Evolutionary conservation across 2,113 vertebrate species (phyloP).

Genomic region (Sinocyclocheilus anshuiensis): DNA sequence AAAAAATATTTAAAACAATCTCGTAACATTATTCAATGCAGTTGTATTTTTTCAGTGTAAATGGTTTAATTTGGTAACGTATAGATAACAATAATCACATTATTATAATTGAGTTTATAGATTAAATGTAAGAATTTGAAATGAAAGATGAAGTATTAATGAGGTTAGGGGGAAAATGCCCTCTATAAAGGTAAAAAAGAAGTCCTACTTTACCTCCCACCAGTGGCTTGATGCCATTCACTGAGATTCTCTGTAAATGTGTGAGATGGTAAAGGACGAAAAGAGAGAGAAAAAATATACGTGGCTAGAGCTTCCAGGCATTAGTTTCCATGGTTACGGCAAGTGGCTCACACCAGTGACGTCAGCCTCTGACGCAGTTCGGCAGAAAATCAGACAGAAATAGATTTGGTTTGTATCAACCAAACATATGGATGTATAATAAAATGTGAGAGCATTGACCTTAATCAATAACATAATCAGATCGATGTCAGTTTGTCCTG

Average conservation of each 20-base stretch:
- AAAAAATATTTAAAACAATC: too few relatives aligned
- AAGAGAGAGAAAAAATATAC: conserved; percentile 33
- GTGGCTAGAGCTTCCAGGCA: conserved; percentile 53
- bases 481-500: not conserved
- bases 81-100: too few relatives aligned
- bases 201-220: not conserved
- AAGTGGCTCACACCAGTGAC: conserved; percentile 67
- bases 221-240: not conserved
- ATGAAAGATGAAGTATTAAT: too few relatives aligned
- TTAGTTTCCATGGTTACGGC: conserved; percentile 78
- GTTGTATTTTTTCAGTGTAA: too few relatives aligned
- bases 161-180: too few relatives aligned
- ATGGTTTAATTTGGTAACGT: too few relatives aligned
- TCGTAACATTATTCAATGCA: too few relatives aligned
- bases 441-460: not conserved
- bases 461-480: not conserved
- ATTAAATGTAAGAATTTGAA: too few relatives aligned
- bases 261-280: conserved; percentile 49
- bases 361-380: conserved; percentile 68
- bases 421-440: conserved; percentile 39
- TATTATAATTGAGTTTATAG: too few relatives aligned
- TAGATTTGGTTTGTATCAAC: conserved; percentile 60
- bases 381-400: conserved; percentile 55
- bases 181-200: too few relatives aligned
- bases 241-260: not conserved